Percentiles rank a stretch among this genome's conserved stretches.
These are phyloP conservation scores for Ormyrus nitidulus DNA, from an alignment of 2,888 invertebrate genomes.

Conservation along the genomic window DNA sequence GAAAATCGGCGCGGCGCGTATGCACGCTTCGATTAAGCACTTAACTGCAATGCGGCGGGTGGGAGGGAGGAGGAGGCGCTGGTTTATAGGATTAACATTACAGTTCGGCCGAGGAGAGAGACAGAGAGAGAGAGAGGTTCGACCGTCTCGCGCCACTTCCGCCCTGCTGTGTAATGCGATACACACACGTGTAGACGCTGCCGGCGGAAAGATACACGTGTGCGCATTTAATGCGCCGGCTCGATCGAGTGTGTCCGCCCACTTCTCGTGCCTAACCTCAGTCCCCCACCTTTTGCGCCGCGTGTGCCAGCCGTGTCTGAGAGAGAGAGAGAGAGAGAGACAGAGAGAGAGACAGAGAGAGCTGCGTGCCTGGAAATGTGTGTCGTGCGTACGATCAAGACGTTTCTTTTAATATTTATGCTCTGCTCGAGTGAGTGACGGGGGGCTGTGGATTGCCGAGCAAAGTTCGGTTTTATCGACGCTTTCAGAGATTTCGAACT, in stretches of 20 bases:
- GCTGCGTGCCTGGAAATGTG: too few species aligned
- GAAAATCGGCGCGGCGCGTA: not conserved
- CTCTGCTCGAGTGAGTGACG: too few species aligned
- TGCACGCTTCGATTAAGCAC: slow-evolving; percentile 31
- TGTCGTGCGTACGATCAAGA: too few species aligned
- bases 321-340: too few species aligned
- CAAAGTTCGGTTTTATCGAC: too few species aligned
- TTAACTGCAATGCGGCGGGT: slow-evolving; percentile 10
- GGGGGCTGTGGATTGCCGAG: too few species aligned
- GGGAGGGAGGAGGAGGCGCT: not conserved
- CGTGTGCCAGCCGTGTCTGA: too few species aligned
- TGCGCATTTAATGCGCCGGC: slow-evolving; percentile 47
- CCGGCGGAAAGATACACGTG: slow-evolving; percentile 46
- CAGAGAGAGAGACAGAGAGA: too few species aligned
- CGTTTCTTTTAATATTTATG: too few species aligned
- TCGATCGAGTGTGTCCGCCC: slow-evolving; percentile 21
- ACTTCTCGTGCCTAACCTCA: slow-evolving; percentile 11
- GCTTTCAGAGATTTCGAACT: too few species aligned
- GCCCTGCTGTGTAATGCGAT: not conserved
- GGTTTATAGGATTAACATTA: slow-evolving; percentile 28
- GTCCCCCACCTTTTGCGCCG: not conserved
- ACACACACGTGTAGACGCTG: not conserved
- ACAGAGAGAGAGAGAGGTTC: not conserved
- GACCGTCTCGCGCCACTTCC: slow-evolving; percentile 25
- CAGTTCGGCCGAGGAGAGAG: not conserved